phyloP scores from a whole-genome alignment of 2,113 vertebrate species.

The Casuarius casuarius region DNA sequence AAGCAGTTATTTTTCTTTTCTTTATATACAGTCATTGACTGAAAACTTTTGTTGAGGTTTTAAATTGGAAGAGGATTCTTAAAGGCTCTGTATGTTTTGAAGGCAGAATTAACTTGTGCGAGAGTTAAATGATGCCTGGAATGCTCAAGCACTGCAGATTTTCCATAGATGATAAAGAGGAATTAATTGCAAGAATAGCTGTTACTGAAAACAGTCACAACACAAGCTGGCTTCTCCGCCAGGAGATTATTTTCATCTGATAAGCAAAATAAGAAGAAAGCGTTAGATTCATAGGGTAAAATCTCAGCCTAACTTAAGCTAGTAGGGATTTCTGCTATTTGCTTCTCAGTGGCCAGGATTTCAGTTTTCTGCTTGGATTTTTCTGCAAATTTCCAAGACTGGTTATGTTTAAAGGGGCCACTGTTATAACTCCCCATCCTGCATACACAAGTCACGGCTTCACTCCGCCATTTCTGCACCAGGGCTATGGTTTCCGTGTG shows the following conservation, averaged over 20 bases:
- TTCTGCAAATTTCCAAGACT: not conserved
- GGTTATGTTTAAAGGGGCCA: not conserved
- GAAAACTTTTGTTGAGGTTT: not conserved
- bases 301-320: not conserved
- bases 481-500: not conserved
- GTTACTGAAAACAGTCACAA: not conserved
- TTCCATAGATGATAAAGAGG: not conserved
- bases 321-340: not conserved
- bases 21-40: not conserved
- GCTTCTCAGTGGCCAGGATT: not conserved
- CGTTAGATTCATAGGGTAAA: not conserved
- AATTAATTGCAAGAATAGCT: not conserved
- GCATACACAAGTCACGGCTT: fast-evolving
- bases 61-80: not conserved
- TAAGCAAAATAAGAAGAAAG: not conserved
- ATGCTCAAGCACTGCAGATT: not conserved
- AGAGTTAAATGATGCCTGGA: not conserved
- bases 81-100: not conserved
- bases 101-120: not conserved
- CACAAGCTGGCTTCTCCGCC: not conserved
- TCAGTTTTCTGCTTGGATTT: not conserved
- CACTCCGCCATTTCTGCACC: not conserved
- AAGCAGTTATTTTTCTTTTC: not conserved
- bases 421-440: not conserved
- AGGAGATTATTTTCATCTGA: not conserved